These are phyloP conservation scores for Amphiduros pacificus DNA, from an alignment of 2,888 invertebrate genomes.

Conservation along the genomic window DNA sequence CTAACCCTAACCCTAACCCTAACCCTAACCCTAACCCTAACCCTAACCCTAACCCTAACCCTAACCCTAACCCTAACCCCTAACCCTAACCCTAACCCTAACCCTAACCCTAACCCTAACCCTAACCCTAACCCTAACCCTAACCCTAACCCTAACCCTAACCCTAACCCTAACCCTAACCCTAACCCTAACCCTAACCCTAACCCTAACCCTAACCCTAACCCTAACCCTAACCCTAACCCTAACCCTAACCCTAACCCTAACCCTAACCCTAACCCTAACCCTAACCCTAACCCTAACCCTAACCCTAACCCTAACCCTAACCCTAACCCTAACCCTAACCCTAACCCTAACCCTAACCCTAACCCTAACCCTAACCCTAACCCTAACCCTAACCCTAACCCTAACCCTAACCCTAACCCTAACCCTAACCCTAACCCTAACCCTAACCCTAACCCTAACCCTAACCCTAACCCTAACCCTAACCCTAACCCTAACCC, in stretches of 20 bases:
- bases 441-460: constrained; percentile 27
- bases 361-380: constrained; percentile 25
- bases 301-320: constrained; percentile 24
- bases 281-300: constrained; percentile 11
- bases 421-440: constrained; percentile 25
- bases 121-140: constrained; percentile 16
- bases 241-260: constrained; percentile 23
- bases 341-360: constrained; percentile 23
- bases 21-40: background rate
- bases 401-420: constrained; percentile 24
- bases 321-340: constrained; percentile 14
- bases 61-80: constrained; percentile 16
- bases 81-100: constrained; percentile 17
- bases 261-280: constrained; percentile 7
- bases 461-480: constrained; percentile 23
- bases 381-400: constrained; percentile 26
- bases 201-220: constrained; percentile 7
- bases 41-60: constrained; percentile 15
- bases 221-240: constrained; percentile 14
- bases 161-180: constrained; percentile 15
- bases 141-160: constrained; percentile 7
- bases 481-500: constrained; percentile 28
- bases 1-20: background rate
- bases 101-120: constrained; percentile 22
- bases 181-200: constrained; percentile 19